Conservation (phyloP, 2,797 vertebrate genomes). For the Hephaestus fuliginosus region DNA sequence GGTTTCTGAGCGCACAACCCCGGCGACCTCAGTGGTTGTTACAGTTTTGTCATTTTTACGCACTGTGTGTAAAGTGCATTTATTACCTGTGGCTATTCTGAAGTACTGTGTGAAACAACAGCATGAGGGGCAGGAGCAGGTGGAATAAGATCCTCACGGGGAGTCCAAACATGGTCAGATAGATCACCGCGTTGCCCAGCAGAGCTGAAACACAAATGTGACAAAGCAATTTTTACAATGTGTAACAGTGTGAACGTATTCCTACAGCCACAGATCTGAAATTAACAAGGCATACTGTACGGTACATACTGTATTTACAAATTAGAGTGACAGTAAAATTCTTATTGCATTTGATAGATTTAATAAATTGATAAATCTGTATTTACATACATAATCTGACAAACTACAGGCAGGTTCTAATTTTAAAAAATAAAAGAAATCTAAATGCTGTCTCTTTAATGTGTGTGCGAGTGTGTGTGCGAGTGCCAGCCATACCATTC, state of each 20-base stretch:
- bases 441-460: background rate
- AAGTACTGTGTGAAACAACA: slow-evolving; percentile 48
- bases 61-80: background rate
- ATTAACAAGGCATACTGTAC: background rate
- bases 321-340: background rate
- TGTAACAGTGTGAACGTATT: background rate
- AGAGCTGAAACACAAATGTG: slow-evolving; percentile 68
- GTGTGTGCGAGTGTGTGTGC: background rate
- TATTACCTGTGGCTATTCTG: slow-evolving; percentile 69
- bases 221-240: background rate
- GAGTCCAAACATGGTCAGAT: slow-evolving; percentile 62
- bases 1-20: background rate
- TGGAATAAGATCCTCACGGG: slow-evolving; percentile 55
- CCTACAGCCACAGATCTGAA: background rate
- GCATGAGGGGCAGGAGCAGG: slow-evolving; percentile 70
- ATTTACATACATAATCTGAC: background rate
- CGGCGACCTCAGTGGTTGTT: background rate
- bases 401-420: background rate
- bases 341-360: background rate
- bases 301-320: background rate
- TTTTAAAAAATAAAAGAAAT: background rate
- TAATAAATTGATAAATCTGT: background rate
- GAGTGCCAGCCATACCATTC: slow-evolving; percentile 57
- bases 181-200: slow-evolving; percentile 54
- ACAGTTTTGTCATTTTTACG: background rate